Percentiles rank a stretch among this genome's conserved stretches.
Conservation (phyloP, 2,797 vertebrate species). For the Cuculus canorus region DNA sequence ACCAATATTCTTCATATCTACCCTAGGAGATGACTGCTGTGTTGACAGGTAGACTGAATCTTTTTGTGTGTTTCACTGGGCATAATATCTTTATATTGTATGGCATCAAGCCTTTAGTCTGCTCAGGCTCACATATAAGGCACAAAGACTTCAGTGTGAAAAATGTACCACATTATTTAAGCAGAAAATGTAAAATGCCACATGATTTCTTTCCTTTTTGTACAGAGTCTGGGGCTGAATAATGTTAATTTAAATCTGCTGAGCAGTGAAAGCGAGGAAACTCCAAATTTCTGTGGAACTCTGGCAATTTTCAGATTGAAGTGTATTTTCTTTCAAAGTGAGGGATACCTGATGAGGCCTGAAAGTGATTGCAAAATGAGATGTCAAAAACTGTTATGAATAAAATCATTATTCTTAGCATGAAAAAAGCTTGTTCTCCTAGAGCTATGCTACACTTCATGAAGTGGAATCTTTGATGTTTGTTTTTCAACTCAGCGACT, state of each 20-base stretch:
- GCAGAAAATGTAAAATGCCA: neutral
- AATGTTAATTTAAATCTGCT: neutral
- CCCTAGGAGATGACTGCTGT: conserved; percentile 70
- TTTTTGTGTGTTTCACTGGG: neutral
- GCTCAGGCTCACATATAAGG: neutral
- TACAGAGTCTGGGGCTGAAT: neutral
- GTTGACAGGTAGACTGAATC: conserved; percentile 75
- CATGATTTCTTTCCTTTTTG: neutral
- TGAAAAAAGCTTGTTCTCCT: neutral
- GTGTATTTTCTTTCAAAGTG: neutral
- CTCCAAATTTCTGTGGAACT: neutral
- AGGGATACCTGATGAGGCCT: neutral
- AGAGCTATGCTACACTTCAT: neutral
- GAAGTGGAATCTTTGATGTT: neutral
- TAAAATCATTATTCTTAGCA: neutral
- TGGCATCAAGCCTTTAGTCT: neutral
- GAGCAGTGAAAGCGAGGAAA: neutral
- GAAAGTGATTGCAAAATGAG: neutral
- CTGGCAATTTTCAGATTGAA: neutral
- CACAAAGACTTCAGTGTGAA: neutral
- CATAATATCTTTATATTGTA: neutral
- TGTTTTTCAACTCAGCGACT: neutral
- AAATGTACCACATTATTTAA: neutral
- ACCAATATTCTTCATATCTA: conserved; percentile 74
- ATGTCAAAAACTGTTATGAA: neutral